Evolutionary conservation across 1,140 invertebrate genomes (phyloP), one percentile per base, ranked within the genome.

Genomic region (Calliphora vicina): DNA sequence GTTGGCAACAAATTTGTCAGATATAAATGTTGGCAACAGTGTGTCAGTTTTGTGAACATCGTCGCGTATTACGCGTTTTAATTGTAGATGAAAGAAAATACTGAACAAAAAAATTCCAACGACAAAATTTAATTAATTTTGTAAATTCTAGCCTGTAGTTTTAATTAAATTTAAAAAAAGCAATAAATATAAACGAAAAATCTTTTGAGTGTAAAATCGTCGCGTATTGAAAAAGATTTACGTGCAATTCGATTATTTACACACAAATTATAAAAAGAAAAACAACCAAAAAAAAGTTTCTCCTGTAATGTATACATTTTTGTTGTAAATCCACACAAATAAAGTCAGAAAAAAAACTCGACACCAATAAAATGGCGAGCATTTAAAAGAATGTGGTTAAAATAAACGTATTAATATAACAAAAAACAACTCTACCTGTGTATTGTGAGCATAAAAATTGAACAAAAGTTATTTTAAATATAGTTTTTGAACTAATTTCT

Each of bases 181-280:
- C 61, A 67, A 67, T 67, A 67, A 67, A 67, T 17, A 67, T 17
- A 67, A 67, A 67, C 61, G 61, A 67, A 67, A 20, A 67, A 67
- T 67, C 20, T 23, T 23, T 23, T 12, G 10, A 67, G 74, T 78
- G 74, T 78, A 43, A 78, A 78, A 43, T 43, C 74, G 74, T 78
- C 74, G 74, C 74, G 74, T 78, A 78, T 78, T 78, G 35, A 45
- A 78, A 43, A 43, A 78, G 29, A 78, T 78, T 78, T 78, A 78
- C 35, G 74, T 78, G 74, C 74, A 78, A 78, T 45, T 78, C 74
- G 74, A 78, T 43, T 78, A 78, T 76, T 76, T 76, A 76, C 73
- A 76, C 73, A 35, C 35, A 35, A 35, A 35, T 35, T 35, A 35
- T 35, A 8, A 35, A 8, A 35, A 35, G 42, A n/a, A 76, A 76